A percentile compares a stretch with the other conserved stretches of the same genome.
phyloP scores from a whole-genome alignment of 2,888 invertebrate species.

The Platycheirus rosarum region DNA sequence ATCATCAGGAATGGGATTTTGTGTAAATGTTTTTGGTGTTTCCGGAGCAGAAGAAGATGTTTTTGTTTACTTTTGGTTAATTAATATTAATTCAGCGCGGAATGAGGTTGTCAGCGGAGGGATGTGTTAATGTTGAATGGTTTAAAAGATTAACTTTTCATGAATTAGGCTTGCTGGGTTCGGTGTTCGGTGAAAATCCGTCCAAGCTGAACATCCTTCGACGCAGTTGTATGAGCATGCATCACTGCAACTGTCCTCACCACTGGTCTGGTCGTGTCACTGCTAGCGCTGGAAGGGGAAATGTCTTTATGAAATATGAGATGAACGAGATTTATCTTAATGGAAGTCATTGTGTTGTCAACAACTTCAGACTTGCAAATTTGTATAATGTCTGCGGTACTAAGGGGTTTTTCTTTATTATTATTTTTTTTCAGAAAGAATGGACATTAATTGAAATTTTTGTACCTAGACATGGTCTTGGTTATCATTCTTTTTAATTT shows the following conservation, averaged over 20 bases:
- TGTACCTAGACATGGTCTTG: slow-evolving; percentile 3
- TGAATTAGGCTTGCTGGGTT: slow-evolving; percentile 47
- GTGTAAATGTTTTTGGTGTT: slow-evolving; percentile 45
- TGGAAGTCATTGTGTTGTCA: slow-evolving; percentile 72
- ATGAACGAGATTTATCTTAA: slow-evolving; percentile 73
- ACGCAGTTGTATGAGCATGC: slow-evolving; percentile 18
- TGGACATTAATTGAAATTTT: slow-evolving; percentile 63
- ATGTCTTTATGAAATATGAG: slow-evolving; percentile 67
- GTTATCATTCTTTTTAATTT: not conserved
- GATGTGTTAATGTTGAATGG: slow-evolving; percentile 50
- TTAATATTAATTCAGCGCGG: slow-evolving; percentile 71
- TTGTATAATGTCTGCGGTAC: slow-evolving; percentile 42
- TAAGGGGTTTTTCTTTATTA: not conserved
- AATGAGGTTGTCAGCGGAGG: slow-evolving; percentile 65
- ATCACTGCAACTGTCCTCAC: slow-evolving; percentile 50
- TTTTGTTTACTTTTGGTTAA: slow-evolving; percentile 70
- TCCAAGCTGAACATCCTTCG: slow-evolving; percentile 9
- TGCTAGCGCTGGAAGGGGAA: not conserved
- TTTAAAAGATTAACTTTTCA: slow-evolving; percentile 72
- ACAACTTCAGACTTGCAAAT: slow-evolving; percentile 64
- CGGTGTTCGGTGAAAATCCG: not conserved
- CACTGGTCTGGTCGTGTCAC: slow-evolving; percentile 16
- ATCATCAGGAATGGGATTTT: slow-evolving; percentile 39
- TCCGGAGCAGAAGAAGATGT: slow-evolving; percentile 66
- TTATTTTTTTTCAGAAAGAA: slow-evolving; percentile 11